Evolutionary conservation across 2,888 invertebrate genomes (phyloP), one percentile per base, ranked within the genome.

Genomic region (Lydus trimaculatus): DNA sequence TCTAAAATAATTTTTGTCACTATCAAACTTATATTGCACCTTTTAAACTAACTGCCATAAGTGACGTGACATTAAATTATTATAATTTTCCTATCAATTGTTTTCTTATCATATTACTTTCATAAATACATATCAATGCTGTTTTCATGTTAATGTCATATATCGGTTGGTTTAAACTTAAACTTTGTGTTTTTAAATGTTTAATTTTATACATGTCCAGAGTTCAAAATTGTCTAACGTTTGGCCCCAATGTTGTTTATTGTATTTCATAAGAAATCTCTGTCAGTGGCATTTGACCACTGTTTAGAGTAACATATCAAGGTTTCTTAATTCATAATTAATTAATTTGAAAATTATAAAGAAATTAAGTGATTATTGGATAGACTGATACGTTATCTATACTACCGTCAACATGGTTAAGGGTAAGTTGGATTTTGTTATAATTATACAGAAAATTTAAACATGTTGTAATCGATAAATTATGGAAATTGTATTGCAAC

Each of bases 191-290:
- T 13, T 33, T 17, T 43, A 17, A 17, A 36, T 62, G 33, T 65
- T 70, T 67, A 70, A 67, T 70, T 70, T 70, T 65, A 70, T 62
- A 61, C 63, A 28, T 25, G 70, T 65, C 63, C 70, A 67, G 58
- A 70, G 70, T 70, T 70, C 70, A 70, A 67, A 65, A 64, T 64
- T 59, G 66, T 68, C 33, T 39, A 64, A 11, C 17, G 33, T 17
- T 33, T 61, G 39, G 61, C 48, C 48, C 48, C 48, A 9, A 48
- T 48, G 20, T 36, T 20, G 17, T 61, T 31, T 15, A 20, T 58
- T 31, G 64, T 65, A 60, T 67, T 66, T 25, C 66, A 61, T 59
- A 67, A 70, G 65, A 70, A 67, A 43, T 63, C 39, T 67, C 70
- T 61, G 64, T 67, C 58, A 31, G 61, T 62, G 64, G 67, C 36